Evolutionary conservation across 2,888 invertebrate species (phyloP), one percentile per base, ranked within the genome.

Genomic region (Andricus quercusramuli): DNA sequence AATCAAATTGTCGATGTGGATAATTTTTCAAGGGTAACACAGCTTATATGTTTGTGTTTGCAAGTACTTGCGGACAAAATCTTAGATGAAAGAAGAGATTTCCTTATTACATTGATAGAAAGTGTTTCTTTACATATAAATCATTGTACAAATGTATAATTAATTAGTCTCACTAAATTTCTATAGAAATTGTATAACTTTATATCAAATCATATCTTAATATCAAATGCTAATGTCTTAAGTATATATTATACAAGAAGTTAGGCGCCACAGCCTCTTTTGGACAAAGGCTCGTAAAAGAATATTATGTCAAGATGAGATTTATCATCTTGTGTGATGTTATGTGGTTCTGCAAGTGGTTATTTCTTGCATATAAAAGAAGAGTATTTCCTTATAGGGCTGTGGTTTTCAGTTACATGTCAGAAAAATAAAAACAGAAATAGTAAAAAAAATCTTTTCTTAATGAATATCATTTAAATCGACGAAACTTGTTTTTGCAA

Each of bases 211-310:
- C 8, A n/a, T 56, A 56, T 9, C 20, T n/a, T n/a, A 20, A 56
- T 56, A n/a, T 56, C n/a, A 56, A 56, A n/a, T n/a, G n/a, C 56
- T 8, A 56, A 56, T 56, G n/a, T 56, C 4, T 17, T 0, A 47
- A 47, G 47, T 17, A 44, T 15, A n/a, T 47, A 25, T 70, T 70
- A 51, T 20, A 56, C n/a, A 74, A 32, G 20, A 56, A 56, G 74
- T 6, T 74, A 51, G 51, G 51, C 74, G 74, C 56, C 74, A 56
- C n/a, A 32, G 32, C 51, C 32, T 56, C 29, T 32, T 74, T 74
- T 74, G n/a, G 56, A 51, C 13, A n/a, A 74, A 74, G 56, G n/a
- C n/a, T 56, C 74, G n/a, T 74, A 56, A 74, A 74, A 51, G 74
- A 74, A 56, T 22, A 25, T 74, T 29, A 74, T 32, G 74, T 56